Conservation (phyloP, 1,140 invertebrate species). For the Pseudoatta argentina region DNA sequence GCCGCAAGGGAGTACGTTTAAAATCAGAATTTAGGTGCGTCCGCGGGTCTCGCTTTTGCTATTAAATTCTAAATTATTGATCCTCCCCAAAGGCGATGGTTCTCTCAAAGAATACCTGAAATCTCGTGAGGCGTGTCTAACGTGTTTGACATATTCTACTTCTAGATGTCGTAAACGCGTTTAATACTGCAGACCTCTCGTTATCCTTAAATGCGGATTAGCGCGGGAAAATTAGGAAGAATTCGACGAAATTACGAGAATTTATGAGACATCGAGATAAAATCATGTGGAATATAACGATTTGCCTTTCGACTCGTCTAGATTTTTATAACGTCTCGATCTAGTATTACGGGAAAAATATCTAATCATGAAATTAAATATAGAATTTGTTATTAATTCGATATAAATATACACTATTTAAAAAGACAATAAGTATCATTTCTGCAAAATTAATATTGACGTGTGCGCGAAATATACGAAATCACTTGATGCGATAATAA, state of each 20-base stretch:
- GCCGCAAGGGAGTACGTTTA: conserved; percentile 22
- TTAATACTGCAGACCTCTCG: conserved; percentile 18
- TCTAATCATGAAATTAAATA: background rate
- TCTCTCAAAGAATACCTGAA: conserved; percentile 63
- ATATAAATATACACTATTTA: conserved; percentile 1
- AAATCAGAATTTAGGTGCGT: conserved; percentile 51
- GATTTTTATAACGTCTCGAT: conserved; percentile 11
- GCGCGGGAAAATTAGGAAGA: conserved; percentile 31
- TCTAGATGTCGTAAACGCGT: conserved; percentile 31
- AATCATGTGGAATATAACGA: conserved; percentile 1
- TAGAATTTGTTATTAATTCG: background rate
- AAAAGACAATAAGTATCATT: background rate
- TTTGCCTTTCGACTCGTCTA: background rate
- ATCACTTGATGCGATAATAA: background rate
- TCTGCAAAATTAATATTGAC: background rate
- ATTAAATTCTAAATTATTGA: conserved; percentile 70
- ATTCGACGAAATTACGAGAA: conserved; percentile 33
- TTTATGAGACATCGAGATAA: conserved; percentile 10
- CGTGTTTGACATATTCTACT: conserved; percentile 21
- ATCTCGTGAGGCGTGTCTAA: conserved; percentile 70
- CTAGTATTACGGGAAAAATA: background rate
- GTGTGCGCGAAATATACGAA: background rate
- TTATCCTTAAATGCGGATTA: conserved; percentile 47
- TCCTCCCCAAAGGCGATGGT: conserved; percentile 1
- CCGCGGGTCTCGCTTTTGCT: conserved; percentile 16